These are phyloP conservation scores for Acropora tenuis DNA, from an alignment of 64 coral and sea anemone species.

Conservation along the genomic window DNA sequence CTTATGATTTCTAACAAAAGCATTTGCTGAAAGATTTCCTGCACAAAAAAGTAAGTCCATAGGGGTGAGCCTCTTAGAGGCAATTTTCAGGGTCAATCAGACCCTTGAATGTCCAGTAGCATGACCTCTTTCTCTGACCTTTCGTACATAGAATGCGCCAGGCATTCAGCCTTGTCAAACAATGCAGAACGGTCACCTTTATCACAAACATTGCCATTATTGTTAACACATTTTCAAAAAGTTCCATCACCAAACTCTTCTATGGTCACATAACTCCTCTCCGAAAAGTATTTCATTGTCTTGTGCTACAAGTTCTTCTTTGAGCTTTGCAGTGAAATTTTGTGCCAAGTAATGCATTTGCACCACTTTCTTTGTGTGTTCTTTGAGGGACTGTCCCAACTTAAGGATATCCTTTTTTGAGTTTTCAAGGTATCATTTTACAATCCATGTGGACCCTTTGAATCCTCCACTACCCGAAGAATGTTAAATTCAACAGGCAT, in stretches of 20 bases:
- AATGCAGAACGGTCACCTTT: conserved; percentile 6
- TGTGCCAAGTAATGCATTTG: conserved; percentile 42
- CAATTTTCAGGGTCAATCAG: conserved; percentile 71
- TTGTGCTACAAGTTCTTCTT: conserved; percentile 14
- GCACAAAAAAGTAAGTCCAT: conserved; percentile 50
- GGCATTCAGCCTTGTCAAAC: conserved; percentile 59
- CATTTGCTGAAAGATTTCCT: conserved; percentile 37
- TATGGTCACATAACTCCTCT: conserved; percentile 44
- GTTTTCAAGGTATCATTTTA: conserved; percentile 67
- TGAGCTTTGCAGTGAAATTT: conserved; percentile 7
- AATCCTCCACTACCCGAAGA: conserved; percentile 48
- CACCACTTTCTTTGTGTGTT: conserved; percentile 50
- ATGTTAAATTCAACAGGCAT: conserved; percentile 36
- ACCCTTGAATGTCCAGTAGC: conserved; percentile 67
- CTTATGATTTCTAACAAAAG: conserved; percentile 47
- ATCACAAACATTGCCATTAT: conserved; percentile 28
- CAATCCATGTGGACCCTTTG: conserved; percentile 49
- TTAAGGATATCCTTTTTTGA: conserved; percentile 25
- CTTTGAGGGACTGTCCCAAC: conserved; percentile 32
- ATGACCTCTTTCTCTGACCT: conserved; percentile 52
- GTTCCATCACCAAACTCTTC: conserved; percentile 65
- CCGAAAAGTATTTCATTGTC: conserved; percentile 20
- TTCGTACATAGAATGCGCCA: conserved; percentile 42
- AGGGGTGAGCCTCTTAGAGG: neutral
- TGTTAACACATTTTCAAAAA: conserved; percentile 61